Conservation (phyloP, 2,113 vertebrate genomes). For the Melanotaenia duboulayi region DNA sequence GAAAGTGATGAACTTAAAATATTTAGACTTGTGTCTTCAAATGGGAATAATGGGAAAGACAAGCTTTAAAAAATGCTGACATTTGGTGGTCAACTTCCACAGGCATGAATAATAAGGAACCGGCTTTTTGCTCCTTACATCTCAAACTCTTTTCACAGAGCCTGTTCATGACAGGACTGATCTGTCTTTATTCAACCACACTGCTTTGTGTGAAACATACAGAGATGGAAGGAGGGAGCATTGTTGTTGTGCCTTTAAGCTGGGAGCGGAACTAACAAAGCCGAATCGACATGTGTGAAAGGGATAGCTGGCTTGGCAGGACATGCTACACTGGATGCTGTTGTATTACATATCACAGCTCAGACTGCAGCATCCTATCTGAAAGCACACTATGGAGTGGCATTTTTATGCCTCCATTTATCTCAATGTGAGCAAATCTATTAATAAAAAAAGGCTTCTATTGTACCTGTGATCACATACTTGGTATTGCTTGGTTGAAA, state of each 20-base stretch:
- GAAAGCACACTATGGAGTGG: not conserved
- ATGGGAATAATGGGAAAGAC: not conserved
- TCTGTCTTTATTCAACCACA: slow-evolving; percentile 1
- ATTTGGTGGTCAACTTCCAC: not conserved
- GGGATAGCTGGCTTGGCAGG: not conserved
- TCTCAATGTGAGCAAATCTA: not conserved
- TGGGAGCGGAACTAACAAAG: not conserved
- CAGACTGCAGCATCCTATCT: not conserved
- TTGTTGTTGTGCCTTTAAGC: slow-evolving; percentile 1
- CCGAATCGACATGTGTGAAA: not conserved
- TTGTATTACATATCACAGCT: not conserved
- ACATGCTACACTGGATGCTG: not conserved
- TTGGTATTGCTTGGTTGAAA: not conserved
- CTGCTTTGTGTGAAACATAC: not conserved
- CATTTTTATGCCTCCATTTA: not conserved
- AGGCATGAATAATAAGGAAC: not conserved
- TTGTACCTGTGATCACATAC: not conserved
- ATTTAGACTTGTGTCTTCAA: not conserved
- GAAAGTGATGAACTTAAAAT: not conserved
- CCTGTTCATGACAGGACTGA: not conserved
- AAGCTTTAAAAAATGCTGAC: slow-evolving; percentile 9
- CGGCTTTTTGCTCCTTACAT: not conserved
- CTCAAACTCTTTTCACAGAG: not conserved
- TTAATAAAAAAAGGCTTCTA: not conserved
- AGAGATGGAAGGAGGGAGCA: not conserved